Percentiles rank a stretch among this genome's conserved stretches.
These are phyloP conservation scores for Pampusana beccarii DNA, from an alignment of 2,113 vertebrate genomes.

Conservation along the genomic window DNA sequence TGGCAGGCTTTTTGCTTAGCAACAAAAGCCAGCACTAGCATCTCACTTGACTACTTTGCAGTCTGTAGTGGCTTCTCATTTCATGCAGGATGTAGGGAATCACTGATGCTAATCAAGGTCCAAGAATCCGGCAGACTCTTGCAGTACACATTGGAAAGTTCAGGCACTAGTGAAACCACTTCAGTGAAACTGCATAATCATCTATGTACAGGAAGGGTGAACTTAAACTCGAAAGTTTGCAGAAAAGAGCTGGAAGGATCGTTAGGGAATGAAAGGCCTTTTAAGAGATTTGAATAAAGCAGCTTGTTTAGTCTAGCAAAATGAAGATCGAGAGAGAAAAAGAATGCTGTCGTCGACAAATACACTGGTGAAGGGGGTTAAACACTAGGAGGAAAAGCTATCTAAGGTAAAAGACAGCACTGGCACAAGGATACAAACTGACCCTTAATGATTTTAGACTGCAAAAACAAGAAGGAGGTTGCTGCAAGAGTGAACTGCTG, in stretches of 20 bases:
- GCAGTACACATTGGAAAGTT: background rate
- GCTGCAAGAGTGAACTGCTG: background rate
- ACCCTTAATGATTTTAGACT: background rate
- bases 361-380: background rate
- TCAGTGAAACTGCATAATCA: background rate
- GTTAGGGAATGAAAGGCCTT: background rate
- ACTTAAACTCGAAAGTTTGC: background rate
- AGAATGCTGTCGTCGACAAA: background rate
- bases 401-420: constrained; percentile 1
- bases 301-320: constrained; percentile 48
- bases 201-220: background rate
- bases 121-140: background rate
- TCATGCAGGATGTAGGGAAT: background rate
- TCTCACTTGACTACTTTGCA: background rate
- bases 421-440: background rate
- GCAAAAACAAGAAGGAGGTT: background rate
- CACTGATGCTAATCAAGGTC: background rate
- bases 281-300: constrained; percentile 8
- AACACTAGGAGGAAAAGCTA: background rate
- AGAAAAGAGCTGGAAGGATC: background rate
- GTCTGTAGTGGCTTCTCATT: background rate
- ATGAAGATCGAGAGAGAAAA: background rate
- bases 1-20: background rate
- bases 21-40: background rate
- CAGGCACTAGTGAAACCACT: background rate